phyloP scores from a whole-genome alignment of 2,797 vertebrate species.

The Cryptoprocta ferox region DNA sequence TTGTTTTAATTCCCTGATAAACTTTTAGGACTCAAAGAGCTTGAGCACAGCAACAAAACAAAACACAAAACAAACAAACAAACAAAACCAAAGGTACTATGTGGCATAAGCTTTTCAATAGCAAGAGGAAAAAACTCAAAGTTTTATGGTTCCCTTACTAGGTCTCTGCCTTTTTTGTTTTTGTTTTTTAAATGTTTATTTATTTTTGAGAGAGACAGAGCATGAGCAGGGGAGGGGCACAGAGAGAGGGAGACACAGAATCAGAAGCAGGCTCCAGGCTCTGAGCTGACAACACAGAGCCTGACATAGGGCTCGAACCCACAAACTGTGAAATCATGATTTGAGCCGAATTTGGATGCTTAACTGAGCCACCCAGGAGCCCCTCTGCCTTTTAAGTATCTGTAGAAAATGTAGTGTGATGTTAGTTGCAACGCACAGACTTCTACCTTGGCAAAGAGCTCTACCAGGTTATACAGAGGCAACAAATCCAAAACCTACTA shows the following conservation, averaged over 20 bases:
- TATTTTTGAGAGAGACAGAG: too few relatives aligned
- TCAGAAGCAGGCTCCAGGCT: too few relatives aligned
- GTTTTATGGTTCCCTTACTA: neutral
- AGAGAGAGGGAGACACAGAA: too few relatives aligned
- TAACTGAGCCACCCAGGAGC: too few relatives aligned
- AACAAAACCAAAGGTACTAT: neutral
- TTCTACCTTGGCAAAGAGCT: conserved; percentile 24
- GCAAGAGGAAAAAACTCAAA: neutral
- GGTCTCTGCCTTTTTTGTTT: neutral
- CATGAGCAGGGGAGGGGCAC: too few relatives aligned
- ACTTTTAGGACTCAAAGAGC: neutral
- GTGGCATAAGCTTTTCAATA: neutral
- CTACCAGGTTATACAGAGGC: neutral
- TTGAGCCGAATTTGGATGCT: too few relatives aligned
- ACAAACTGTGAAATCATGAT: too few relatives aligned
- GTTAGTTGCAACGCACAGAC: neutral
- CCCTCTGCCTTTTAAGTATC: neutral
- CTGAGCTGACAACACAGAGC: too few relatives aligned
- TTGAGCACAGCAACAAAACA: neutral
- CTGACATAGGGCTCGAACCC: too few relatives aligned
- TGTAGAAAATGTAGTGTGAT: neutral
- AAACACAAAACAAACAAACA: neutral
- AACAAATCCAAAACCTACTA: conserved; percentile 10
- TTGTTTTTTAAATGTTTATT: too few relatives aligned
- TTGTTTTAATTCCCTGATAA: neutral